Evolutionary conservation across 2,888 invertebrate genomes (phyloP), one percentile per base, ranked within the genome.

Genomic region (Sphaeridia pumilis): DNA sequence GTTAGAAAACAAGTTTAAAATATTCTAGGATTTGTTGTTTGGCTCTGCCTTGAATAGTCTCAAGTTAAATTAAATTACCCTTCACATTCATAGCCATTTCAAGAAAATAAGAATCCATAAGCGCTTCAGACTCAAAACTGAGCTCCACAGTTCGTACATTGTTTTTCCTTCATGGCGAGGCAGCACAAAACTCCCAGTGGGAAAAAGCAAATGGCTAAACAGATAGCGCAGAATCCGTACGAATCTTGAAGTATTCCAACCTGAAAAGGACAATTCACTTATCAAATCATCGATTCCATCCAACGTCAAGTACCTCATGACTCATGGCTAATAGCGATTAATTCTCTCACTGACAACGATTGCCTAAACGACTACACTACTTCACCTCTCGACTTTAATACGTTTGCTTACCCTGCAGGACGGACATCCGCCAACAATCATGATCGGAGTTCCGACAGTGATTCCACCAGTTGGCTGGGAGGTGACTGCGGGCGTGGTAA

Each of bases 101-200:
- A n/a, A n/a, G n/a, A n/a, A n/a, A n/a, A n/a, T n/a, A n/a, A n/a
- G n/a, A n/a, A n/a, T n/a, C n/a, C n/a, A n/a, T n/a, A n/a, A n/a
- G n/a, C n/a, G n/a, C n/a, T n/a, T n/a, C n/a, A n/a, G 38, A 14
- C 17, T 38, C 20, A 38, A 38, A 57, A 57, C 25, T 53, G 36
- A 3, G 87, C 86, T n/a, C 87, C 86, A 67, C 90, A 92, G 71
- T 88, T 87, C 1, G 83, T 81, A 71, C 92, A 92, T 62, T 86
- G 78, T 66, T 84, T 79, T 67, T 87, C 85, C 67, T 83, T 83
- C 70, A 88, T 76, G 35, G 86, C 80, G 46, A 92, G 74, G 69
- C 92, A 92, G 69, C 88, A 90, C 12, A 92, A 71, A 57, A 92
- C 81, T 41, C 92, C 92, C 35, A 89, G 54, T 0, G 92, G 90